Base-by-base conservation (phyloP, 2,888 invertebrate species). In the Chrysomela aeneicollis region DNA sequence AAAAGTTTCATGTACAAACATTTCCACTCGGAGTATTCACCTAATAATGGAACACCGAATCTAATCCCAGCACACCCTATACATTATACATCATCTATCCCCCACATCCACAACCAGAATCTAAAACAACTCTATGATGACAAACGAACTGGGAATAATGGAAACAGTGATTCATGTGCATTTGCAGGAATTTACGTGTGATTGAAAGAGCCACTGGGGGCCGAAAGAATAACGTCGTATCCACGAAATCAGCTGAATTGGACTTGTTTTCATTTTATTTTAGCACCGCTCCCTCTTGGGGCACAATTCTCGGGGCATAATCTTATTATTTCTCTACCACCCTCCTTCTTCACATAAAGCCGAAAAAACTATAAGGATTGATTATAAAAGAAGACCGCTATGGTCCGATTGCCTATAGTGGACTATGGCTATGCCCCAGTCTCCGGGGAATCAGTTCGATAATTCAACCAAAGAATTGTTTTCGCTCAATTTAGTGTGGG, bases 211-310 rank as follows among this genome's bases (percentile, higher is more conserved):
- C 73, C 80, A 71, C 79, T 72, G 73, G 79, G 79, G 78, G 75
- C 72, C 71, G 62, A 68, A 53, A 64, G 76, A 77, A 78, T 77
- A 74, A 73, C 72, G 72, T 71, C 72, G 72, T 67, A 71, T 71
- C 71, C 63, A 71, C 72, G 71, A 71, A 78, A 76, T 77, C 77
- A 78, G 76, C 76, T 78, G 79, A 81, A 80, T 80, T 79, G 79
- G 74, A 76, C 77, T 76, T 80, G 80, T 80, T 82, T 81, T 80
- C 80, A 79, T 81, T 81, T 81, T 80, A 81, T 82, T 79, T 78
- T 77, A 65, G 63, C 67, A 77, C 75, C 76, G 75, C 74, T 75
- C 80, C 80, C 79, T 74, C 76, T 76, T 77, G 78, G 77, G 77
- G 76, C 72, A 75, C 76, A 74, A 77, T 78, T 77, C 77, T 60